A percentile compares a stretch with the other conserved stretches of the same genome.
Conservation (phyloP, 2,888 invertebrate genomes). For the Nomada ruficornis region DNA sequence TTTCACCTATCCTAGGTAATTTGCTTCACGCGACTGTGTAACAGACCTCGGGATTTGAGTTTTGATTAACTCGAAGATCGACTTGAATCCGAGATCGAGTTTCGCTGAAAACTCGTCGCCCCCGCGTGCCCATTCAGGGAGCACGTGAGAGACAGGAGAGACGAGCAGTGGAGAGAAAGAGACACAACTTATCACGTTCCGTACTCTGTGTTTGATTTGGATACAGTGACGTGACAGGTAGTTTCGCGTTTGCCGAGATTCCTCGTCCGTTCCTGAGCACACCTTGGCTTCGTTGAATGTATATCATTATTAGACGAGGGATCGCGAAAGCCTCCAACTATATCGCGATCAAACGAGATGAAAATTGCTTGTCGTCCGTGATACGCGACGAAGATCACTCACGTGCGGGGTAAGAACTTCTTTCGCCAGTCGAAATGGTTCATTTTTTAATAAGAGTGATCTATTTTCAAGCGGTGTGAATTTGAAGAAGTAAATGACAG, state of each 20-base stretch:
- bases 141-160: neutral
- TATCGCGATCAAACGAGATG: constrained; percentile 41
- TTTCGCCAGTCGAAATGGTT: too few relatives aligned
- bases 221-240: constrained; percentile 64
- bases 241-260: constrained; percentile 68
- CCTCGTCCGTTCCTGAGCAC: constrained; percentile 47
- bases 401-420: too few relatives aligned
- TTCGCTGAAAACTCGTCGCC: constrained; percentile 54
- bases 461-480: too few relatives aligned
- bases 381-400: too few relatives aligned
- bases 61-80: constrained; percentile 80
- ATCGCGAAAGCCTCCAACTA: constrained; percentile 36
- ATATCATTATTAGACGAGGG: constrained; percentile 62
- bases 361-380: too few relatives aligned
- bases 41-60: constrained; percentile 66
- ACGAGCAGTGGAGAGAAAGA: constrained; percentile 9
- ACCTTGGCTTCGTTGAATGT: constrained; percentile 33
- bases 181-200: constrained; percentile 62
- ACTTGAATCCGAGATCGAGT: constrained; percentile 77
- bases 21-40: too few relatives aligned
- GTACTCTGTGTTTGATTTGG: constrained; percentile 68
- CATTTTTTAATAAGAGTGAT: too few relatives aligned
- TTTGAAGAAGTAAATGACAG: too few relatives aligned
- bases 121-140: neutral
- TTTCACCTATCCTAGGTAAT: too few relatives aligned